phyloP scores from a whole-genome alignment of 2,113 vertebrate species.

The Lontra canadensis region DNA sequence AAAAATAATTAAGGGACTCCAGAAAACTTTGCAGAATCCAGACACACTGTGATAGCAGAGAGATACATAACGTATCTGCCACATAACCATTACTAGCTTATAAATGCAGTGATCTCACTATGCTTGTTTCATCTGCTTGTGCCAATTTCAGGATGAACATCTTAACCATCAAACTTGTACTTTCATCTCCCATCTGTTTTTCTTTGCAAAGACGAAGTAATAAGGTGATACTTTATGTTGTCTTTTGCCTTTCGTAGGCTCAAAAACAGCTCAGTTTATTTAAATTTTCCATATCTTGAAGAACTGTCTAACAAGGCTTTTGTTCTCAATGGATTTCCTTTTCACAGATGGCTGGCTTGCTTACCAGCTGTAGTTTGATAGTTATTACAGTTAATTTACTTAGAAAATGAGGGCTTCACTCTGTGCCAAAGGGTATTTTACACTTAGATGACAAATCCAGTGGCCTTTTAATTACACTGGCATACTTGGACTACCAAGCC shows the following conservation, averaged over 20 bases:
- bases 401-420: constrained; percentile 78
- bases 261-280: background rate
- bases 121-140: background rate
- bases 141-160: background rate
- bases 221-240: background rate
- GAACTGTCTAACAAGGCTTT: constrained; percentile 49
- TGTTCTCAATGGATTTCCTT: constrained; percentile 62
- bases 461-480: constrained; percentile 71
- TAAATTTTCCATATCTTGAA: constrained; percentile 55
- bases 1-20: background rate
- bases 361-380: constrained; percentile 78
- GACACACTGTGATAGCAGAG: background rate
- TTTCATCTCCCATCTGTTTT: constrained; percentile 9
- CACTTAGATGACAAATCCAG: constrained; percentile 75
- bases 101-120: background rate
- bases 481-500: background rate
- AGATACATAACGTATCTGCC: background rate
- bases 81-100: background rate
- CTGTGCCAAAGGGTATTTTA: constrained; percentile 74
- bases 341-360: constrained; percentile 72
- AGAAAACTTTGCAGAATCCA: background rate
- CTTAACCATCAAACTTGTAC: background rate
- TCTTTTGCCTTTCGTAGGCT: background rate
- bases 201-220: constrained; percentile 35
- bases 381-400: constrained; percentile 82